Evolutionary conservation across 2,797 vertebrate genomes (phyloP).

Genomic region (Sebastes flavidus): DNA sequence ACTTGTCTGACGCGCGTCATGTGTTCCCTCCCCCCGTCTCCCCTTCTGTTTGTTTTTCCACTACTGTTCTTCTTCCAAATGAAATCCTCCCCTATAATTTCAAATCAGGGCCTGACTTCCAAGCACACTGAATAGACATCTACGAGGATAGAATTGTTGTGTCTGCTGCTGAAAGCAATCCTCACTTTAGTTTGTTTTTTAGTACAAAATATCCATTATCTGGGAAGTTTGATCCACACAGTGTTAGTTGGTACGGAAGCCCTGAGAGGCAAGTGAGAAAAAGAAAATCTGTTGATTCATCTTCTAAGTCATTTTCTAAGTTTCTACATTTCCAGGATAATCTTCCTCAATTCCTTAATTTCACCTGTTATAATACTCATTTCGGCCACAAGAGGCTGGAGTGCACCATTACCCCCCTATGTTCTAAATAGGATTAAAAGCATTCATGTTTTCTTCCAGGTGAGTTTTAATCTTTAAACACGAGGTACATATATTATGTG

Average conservation of each 20-base stretch:
- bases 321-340: no score
- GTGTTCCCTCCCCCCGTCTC: constrained; percentile 25
- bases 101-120: not conserved
- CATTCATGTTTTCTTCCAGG: no score
- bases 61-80: constrained; percentile 26
- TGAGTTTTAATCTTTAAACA: not conserved
- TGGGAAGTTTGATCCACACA: not conserved
- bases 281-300: not conserved
- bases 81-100: constrained; percentile 20
- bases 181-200: not conserved
- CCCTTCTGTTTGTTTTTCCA: constrained; percentile 59
- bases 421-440: accelerated
- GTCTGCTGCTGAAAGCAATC: not conserved
- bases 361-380: not conserved
- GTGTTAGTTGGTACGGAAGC: not conserved
- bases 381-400: no score
- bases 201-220: not conserved
- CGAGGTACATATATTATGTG: not conserved
- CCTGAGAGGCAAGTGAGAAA: not conserved
- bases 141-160: not conserved
- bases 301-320: not conserved
- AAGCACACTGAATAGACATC: not conserved
- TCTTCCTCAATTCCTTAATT: not conserved
- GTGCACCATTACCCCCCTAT: no score
- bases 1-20: constrained; percentile 24